Percentiles rank a stretch among this genome's conserved stretches.
phyloP scores from a whole-genome alignment of 2,888 invertebrate genomes.

The Tryphoninae sp. region DNA sequence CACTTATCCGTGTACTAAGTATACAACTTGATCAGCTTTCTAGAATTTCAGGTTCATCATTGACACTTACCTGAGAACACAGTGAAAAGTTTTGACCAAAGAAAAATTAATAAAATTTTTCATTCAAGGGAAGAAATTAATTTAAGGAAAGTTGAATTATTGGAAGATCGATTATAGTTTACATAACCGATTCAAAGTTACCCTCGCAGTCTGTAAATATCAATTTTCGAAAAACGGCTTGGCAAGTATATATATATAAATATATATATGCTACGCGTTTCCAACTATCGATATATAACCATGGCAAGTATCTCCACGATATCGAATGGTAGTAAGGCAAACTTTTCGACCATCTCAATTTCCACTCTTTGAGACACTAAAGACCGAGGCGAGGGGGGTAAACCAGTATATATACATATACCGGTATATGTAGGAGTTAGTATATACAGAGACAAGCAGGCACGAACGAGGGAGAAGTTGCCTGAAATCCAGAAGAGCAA shows the following conservation, averaged over 20 bases:
- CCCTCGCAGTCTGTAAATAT: conserved; percentile 51
- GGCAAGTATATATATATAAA: conserved; percentile 33
- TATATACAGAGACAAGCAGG: not conserved
- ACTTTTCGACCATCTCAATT: conserved; percentile 55
- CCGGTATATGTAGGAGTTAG: not conserved
- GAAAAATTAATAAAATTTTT: not conserved
- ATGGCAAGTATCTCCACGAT: conserved; percentile 29
- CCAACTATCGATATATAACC: conserved; percentile 22
- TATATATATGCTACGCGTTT: conserved; percentile 32
- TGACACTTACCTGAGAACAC: too few species aligned
- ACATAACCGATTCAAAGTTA: conserved; percentile 28
- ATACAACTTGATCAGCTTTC: not conserved
- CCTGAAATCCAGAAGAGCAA: conserved; percentile 46
- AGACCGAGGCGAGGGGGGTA: conserved; percentile 7
- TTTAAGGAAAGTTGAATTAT: not conserved
- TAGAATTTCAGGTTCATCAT: too few species aligned
- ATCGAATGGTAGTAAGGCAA: conserved; percentile 31
- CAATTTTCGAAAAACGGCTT: conserved; percentile 48
- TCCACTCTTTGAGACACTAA: conserved; percentile 39
- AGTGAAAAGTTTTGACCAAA: too few species aligned
- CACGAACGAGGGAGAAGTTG: conserved; percentile 33
- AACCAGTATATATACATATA: not conserved
- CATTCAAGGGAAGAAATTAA: not conserved
- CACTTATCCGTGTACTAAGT: not conserved
- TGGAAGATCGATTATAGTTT: conserved; percentile 10